These are phyloP conservation scores for Laupala kohalensis DNA, from an alignment of 1,140 invertebrate genomes.

Conservation along the genomic window DNA sequence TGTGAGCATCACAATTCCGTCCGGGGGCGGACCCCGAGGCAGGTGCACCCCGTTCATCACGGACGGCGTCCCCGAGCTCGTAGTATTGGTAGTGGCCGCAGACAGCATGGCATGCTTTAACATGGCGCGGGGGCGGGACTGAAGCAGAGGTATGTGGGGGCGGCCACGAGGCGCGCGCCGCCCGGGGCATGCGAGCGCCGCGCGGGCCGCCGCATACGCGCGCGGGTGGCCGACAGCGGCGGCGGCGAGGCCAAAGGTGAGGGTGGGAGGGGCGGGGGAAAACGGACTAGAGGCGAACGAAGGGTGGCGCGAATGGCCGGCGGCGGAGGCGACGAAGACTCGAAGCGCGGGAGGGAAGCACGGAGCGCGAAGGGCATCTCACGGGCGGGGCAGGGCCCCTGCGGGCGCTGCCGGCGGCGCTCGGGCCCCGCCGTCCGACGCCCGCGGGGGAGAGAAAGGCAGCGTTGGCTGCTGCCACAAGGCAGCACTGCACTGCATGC, in stretches of 20 bases:
- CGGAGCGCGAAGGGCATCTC: background rate
- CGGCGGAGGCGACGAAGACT: no score
- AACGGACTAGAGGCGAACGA: no score
- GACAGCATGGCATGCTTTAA: conserved; percentile 31
- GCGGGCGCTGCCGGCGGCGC: no score
- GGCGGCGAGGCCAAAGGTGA: no score
- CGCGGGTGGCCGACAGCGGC: background rate
- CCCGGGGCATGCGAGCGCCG: conserved; percentile 1
- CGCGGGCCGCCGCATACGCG: background rate
- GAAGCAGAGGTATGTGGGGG: background rate
- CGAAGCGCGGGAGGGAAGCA: no score
- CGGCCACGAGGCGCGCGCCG: conserved; percentile 1
- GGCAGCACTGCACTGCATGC: background rate
- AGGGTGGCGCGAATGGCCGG: no score
- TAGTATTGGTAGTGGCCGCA: conserved; percentile 4
- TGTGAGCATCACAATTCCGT: conserved; percentile 6
- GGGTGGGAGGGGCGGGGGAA: no score
- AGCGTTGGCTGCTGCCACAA: background rate
- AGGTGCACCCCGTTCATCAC: background rate
- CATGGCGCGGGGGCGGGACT: conserved; percentile 20
- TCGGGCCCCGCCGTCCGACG: no score
- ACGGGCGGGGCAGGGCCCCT: background rate
- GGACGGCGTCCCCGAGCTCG: background rate
- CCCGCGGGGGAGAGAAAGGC: no score
- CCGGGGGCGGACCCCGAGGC: background rate